phyloP scores from a whole-genome alignment of 2,888 invertebrate species.

The Colostygia pectinataria region DNA sequence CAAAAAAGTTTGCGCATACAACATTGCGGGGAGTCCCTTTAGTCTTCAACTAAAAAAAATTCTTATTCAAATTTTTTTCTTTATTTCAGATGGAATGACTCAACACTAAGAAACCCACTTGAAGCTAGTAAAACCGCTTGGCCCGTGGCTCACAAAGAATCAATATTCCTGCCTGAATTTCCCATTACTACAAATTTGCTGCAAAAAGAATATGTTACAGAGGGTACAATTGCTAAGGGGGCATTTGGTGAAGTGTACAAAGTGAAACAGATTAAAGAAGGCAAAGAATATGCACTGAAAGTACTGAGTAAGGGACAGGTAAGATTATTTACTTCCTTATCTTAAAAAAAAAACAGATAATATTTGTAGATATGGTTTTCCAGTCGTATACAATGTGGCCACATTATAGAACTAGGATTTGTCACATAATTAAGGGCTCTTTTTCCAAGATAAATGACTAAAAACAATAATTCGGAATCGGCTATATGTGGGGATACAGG shows the following conservation, averaged over 20 bases:
- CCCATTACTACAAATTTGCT: constrained; percentile 85
- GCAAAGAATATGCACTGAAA: constrained; percentile 92
- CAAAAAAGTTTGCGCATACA: too few relatives aligned
- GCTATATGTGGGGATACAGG: too few relatives aligned
- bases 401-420: too few relatives aligned
- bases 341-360: too few relatives aligned
- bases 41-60: neutral
- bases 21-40: too few relatives aligned
- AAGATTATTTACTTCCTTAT: constrained; percentile 31
- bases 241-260: constrained; percentile 95
- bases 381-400: too few relatives aligned
- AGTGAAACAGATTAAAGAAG: constrained; percentile 86
- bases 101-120: constrained; percentile 83
- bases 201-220: constrained; percentile 85
- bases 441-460: too few relatives aligned
- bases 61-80: constrained; percentile 9
- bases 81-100: constrained; percentile 85
- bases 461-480: too few relatives aligned
- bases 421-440: too few relatives aligned
- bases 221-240: constrained; percentile 92
- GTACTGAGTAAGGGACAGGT: constrained; percentile 91
- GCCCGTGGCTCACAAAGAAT: constrained; percentile 92
- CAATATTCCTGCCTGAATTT: constrained; percentile 94
- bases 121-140: constrained; percentile 88
- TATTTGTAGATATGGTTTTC: too few relatives aligned